Evolutionary conservation across 2,113 vertebrate genomes (phyloP).

Genomic region (Gila orcuttii): DNA sequence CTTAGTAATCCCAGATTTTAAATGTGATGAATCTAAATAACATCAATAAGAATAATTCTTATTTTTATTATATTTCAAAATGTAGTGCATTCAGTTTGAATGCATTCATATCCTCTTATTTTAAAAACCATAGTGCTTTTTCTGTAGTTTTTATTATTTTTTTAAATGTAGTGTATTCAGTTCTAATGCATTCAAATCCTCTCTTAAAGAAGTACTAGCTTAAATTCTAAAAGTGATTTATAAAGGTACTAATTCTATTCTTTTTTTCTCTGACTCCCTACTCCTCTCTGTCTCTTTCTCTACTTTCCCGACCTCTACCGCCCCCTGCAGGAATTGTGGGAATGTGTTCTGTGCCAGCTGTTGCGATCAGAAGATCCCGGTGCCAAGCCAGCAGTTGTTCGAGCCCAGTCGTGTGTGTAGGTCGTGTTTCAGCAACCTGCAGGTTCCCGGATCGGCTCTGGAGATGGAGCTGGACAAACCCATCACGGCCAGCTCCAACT

Average conservation of each 20-base stretch:
- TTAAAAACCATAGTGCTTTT: not conserved
- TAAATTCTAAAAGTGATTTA: not conserved
- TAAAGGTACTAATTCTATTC: not conserved
- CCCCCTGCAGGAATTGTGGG: conserved; percentile 89
- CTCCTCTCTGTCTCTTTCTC: not conserved
- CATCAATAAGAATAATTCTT: not conserved
- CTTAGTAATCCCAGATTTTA: not conserved
- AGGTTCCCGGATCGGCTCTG: conserved; percentile 76
- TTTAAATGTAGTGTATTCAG: not conserved
- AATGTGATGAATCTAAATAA: not conserved
- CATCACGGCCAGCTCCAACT: conserved; percentile 92
- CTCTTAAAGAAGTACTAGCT: not conserved
- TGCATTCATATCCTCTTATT: not conserved
- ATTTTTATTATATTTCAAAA: not conserved
- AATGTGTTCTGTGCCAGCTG: conserved; percentile 98
- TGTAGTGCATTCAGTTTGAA: not conserved
- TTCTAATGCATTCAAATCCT: not conserved
- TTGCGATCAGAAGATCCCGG: conserved; percentile 97
- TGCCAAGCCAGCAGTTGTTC: conserved; percentile 97
- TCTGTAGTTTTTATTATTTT: not conserved
- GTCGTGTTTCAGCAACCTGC: conserved; percentile 89
- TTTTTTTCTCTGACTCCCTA: not conserved
- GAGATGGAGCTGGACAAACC: conserved; percentile 92
- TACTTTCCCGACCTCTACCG: not conserved
- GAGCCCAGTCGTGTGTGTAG: conserved; percentile 95